phyloP scores from a whole-genome alignment of 1,140 invertebrate species.

The Megalopta genalis region DNA sequence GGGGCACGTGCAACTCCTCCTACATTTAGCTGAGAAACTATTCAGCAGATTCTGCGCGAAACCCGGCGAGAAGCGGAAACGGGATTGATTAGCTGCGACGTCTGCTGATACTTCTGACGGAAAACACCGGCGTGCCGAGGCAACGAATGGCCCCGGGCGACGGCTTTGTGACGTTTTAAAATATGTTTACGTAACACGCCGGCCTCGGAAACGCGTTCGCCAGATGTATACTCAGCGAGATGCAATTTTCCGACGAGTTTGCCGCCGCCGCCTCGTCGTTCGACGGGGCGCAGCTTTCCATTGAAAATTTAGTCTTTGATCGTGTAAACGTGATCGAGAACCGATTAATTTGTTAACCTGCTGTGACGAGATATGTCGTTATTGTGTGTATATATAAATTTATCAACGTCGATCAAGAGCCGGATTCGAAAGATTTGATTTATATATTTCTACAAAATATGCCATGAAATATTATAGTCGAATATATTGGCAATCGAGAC shows the following conservation, averaged over 20 bases:
- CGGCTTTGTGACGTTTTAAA: not conserved
- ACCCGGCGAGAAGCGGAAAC: not conserved
- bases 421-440: no score
- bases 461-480: no score
- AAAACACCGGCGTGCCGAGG: not conserved
- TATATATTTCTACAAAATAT: no score
- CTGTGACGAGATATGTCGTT: no score
- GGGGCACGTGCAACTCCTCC: not conserved
- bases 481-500: no score
- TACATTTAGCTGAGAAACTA: not conserved
- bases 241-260: constrained; percentile 6
- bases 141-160: not conserved
- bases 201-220: not conserved
- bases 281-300: not conserved
- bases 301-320: no score
- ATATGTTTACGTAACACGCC: not conserved
- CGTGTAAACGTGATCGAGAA: no score
- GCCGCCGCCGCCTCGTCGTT: not conserved
- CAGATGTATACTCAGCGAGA: not conserved
- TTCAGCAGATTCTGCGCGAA: not conserved
- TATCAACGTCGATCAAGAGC: no score
- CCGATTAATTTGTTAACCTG: no score
- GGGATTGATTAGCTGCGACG: not conserved
- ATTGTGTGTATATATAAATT: no score
- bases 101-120: not conserved